Evolutionary conservation across 2,797 vertebrate genomes (phyloP).

Genomic region (Manis javanica): DNA sequence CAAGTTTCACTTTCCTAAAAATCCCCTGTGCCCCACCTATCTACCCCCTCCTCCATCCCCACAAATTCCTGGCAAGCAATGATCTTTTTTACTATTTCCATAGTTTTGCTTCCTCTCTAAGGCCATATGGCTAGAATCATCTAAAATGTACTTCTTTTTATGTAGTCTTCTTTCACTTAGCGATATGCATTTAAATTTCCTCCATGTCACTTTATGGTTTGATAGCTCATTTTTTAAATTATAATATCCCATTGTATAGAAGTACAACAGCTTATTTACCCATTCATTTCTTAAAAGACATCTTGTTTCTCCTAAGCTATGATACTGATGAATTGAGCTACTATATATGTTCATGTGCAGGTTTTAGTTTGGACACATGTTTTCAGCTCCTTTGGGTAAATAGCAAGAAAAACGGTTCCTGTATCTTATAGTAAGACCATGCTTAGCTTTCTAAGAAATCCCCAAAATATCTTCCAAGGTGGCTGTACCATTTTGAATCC

Average conservation of each 20-base stretch:
- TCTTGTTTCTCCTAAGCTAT: not conserved
- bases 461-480: not conserved
- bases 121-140: not conserved
- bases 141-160: not conserved
- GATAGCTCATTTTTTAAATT: not conserved
- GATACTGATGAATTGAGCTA: not conserved
- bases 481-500: not conserved
- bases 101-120: not conserved
- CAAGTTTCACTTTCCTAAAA: not conserved
- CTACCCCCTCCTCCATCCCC: not conserved
- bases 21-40: not conserved
- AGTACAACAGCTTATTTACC: not conserved
- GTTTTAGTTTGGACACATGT: not conserved
- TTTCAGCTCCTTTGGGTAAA: not conserved
- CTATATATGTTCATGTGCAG: not conserved
- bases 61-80: not conserved
- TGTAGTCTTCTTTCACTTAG: not conserved
- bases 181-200: not conserved
- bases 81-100: not conserved
- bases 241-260: not conserved
- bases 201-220: not conserved
- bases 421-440: not conserved
- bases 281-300: not conserved
- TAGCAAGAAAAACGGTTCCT: not conserved
- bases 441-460: not conserved